Evolutionary conservation across 2,888 invertebrate genomes (phyloP).

Genomic region (Abrostola tripartita): DNA sequence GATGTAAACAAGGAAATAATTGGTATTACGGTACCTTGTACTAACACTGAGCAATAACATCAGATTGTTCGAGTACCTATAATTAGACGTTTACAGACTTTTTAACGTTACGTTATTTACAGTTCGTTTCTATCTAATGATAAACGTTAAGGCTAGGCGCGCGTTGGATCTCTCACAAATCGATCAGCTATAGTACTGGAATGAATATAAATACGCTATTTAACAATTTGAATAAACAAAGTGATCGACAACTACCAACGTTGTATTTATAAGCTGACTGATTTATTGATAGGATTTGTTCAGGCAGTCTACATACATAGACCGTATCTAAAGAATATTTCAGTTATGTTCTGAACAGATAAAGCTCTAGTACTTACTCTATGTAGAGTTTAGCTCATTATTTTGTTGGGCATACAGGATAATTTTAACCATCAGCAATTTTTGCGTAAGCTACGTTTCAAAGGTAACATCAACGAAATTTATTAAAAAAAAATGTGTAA

Average conservation of each 20-base stretch:
- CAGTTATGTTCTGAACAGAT: no score
- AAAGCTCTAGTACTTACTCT: no score
- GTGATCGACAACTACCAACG: not conserved
- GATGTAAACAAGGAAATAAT: constrained; percentile 1
- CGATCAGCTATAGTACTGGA: constrained; percentile 1
- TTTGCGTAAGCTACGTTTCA: no score
- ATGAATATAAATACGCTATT: not conserved
- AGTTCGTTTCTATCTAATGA: constrained; percentile 4
- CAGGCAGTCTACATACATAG: no score
- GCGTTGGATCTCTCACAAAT: not conserved
- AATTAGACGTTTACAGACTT: not conserved
- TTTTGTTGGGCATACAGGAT: no score
- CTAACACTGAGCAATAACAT: constrained; percentile 6
- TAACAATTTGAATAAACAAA: not conserved
- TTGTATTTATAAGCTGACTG: no score
- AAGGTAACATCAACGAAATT: no score
- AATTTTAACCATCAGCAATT: no score
- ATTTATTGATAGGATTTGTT: no score
- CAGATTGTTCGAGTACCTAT: constrained; percentile 1
- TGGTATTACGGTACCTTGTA: constrained; percentile 1
- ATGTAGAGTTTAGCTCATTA: no score
- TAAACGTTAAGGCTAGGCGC: constrained; percentile 1
- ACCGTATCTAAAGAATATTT: no score
- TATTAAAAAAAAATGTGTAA: no score
- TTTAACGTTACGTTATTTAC: constrained; percentile 1